These are phyloP conservation scores for Drosophila sucinea DNA, from an alignment of 1,140 invertebrate species.

Conservation along the genomic window DNA sequence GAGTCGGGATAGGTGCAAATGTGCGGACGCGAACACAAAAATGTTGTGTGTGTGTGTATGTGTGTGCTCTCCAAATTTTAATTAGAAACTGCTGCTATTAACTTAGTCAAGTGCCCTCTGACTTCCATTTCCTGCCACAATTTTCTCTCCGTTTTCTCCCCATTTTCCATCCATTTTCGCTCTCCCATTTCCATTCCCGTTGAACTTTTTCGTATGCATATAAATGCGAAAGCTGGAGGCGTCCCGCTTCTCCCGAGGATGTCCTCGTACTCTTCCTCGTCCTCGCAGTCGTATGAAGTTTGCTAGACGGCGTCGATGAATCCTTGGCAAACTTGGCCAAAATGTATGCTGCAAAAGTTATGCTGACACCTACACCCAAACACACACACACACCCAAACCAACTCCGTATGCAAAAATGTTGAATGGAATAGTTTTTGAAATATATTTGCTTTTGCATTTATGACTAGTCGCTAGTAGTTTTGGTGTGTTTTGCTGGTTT, in stretches of 20 bases:
- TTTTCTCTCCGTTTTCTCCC: no score
- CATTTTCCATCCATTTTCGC: conserved; percentile 1
- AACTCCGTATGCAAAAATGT: conserved; percentile 35
- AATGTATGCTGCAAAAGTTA: conserved; percentile 32
- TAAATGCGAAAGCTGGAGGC: conserved; percentile 36
- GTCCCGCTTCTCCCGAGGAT: neutral
- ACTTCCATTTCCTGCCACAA: conserved; percentile 23
- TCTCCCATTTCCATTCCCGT: conserved; percentile 21
- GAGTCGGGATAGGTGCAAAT: conserved; percentile 40
- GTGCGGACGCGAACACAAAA: conserved; percentile 33
- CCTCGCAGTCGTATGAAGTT: conserved; percentile 29
- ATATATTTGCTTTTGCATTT: conserved; percentile 65
- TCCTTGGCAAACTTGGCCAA: conserved; percentile 54
- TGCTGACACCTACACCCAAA: conserved; percentile 4
- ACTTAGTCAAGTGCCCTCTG: conserved; percentile 65
- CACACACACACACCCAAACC: neutral
- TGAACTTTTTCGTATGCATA: conserved; percentile 68
- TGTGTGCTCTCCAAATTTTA: conserved; percentile 66
- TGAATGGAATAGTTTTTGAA: conserved; percentile 68
- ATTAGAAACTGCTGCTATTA: conserved; percentile 77
- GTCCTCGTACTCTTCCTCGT: neutral
- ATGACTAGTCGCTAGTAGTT: conserved; percentile 41
- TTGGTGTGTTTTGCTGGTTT: neutral
- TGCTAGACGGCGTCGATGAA: conserved; percentile 37
- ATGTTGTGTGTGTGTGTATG: conserved; percentile 38